Percentiles rank a stretch among this genome's conserved stretches.
Conservation (phyloP, 2,113 vertebrate genomes). For the Urocolius indicus region DNA sequence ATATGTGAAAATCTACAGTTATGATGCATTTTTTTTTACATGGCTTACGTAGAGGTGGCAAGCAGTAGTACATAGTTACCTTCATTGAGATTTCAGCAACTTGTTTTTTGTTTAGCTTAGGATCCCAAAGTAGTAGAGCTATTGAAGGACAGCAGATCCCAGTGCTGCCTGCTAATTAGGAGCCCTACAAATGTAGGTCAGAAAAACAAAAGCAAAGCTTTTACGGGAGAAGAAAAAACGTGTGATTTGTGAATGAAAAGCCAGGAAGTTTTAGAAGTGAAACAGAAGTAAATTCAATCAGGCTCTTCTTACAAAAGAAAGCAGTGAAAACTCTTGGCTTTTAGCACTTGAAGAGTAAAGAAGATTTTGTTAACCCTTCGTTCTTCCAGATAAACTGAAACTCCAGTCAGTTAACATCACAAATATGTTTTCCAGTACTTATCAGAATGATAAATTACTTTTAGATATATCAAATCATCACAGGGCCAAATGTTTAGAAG, state of each 20-base stretch:
- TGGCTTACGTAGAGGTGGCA: rapidly evolving
- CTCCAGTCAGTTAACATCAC: background rate
- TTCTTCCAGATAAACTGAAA: background rate
- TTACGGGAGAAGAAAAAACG: conserved; percentile 71
- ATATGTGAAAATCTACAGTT: background rate
- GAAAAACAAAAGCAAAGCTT: conserved; percentile 75
- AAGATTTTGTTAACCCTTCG: conserved; percentile 46
- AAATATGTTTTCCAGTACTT: background rate
- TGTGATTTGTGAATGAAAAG: conserved; percentile 78
- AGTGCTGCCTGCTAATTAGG: conserved; percentile 76
- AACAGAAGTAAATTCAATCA: conserved; percentile 67
- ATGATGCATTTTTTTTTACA: background rate
- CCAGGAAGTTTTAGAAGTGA: conserved; percentile 75
- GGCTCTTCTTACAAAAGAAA: conserved; percentile 44
- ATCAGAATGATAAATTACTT: background rate
- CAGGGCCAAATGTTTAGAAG: background rate
- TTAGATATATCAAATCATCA: background rate
- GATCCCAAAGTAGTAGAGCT: conserved; percentile 38
- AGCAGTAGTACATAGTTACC: background rate
- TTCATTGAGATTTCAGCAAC: background rate
- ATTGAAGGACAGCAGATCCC: conserved; percentile 55
- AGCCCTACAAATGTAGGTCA: conserved; percentile 74
- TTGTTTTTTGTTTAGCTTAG: conserved; percentile 32
- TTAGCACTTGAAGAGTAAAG: background rate
- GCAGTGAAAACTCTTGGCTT: conserved; percentile 9